phyloP scores from a whole-genome alignment of 2,113 vertebrate species.

The Empidonax traillii region DNA sequence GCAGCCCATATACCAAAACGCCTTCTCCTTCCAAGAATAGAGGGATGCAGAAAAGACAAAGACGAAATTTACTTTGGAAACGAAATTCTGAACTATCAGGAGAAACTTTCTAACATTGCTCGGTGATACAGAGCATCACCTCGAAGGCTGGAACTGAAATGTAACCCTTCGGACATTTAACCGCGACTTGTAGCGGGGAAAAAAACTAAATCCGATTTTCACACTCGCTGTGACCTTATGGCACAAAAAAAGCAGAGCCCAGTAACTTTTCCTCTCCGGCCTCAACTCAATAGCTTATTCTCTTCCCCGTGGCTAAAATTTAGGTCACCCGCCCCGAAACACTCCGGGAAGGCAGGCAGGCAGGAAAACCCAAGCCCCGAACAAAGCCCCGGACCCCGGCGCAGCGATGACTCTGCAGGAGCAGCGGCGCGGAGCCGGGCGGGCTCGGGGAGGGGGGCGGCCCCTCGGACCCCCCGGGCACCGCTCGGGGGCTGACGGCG shows the following conservation, averaged over 20 bases:
- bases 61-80: not conserved
- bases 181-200: not conserved
- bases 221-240: not conserved
- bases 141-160: not conserved
- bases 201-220: not conserved
- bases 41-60: not conserved
- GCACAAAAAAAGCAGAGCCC: not conserved
- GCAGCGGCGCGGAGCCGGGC: not conserved
- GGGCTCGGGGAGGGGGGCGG: not conserved
- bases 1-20: not conserved
- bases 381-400: not conserved
- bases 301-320: not conserved
- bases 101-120: not conserved
- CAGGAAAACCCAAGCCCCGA: rapidly evolving
- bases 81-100: not conserved
- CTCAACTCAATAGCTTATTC: not conserved
- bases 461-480: not conserved
- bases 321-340: not conserved
- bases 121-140: not conserved
- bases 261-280: not conserved
- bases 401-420: slow-evolving; percentile 48
- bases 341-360: too few species aligned
- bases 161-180: not conserved
- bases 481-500: not conserved
- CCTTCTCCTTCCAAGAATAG: not conserved